Percentiles rank a stretch among this genome's conserved stretches.
Conservation (phyloP, 2,888 invertebrate species). For the Sesia bembeciformis region DNA sequence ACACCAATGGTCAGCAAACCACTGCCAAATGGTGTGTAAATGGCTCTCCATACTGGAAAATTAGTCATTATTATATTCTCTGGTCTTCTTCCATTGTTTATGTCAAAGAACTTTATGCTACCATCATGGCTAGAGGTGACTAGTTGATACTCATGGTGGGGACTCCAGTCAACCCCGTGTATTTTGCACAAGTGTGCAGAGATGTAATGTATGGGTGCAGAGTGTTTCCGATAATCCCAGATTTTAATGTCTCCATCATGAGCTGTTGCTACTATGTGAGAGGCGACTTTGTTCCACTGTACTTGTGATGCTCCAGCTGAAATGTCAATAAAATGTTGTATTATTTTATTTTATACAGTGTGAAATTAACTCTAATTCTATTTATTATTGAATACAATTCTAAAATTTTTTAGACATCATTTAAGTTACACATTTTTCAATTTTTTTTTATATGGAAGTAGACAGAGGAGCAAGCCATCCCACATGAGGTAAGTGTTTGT, state of each 20-base stretch:
- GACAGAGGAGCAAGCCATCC: too few relatives aligned
- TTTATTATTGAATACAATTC: too few relatives aligned
- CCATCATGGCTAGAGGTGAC: conserved; percentile 97
- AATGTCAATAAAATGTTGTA: conserved; percentile 5
- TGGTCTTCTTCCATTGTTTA: conserved; percentile 86
- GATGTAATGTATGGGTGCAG: conserved; percentile 92
- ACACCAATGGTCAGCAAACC: conserved; percentile 94
- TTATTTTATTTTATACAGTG: too few relatives aligned
- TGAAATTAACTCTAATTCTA: too few relatives aligned
- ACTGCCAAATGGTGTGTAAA: conserved; percentile 94
- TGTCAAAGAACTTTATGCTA: conserved; percentile 95
- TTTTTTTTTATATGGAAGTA: too few relatives aligned
- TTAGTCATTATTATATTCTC: conserved; percentile 89
- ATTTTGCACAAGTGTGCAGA: conserved; percentile 93
- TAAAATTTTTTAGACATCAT: too few relatives aligned
- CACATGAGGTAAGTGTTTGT: too few relatives aligned
- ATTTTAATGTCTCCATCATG: conserved; percentile 97
- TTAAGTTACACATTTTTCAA: too few relatives aligned
- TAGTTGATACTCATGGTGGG: conserved; percentile 86
- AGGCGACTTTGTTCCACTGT: conserved; percentile 91
- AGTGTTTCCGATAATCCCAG: conserved; percentile 94
- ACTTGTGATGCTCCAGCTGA: conserved; percentile 93
- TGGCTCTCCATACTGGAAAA: conserved; percentile 93
- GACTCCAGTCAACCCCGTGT: conserved; percentile 96
- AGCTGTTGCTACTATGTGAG: conserved; percentile 91